A percentile compares a stretch with the other conserved stretches of the same genome.
These are phyloP conservation scores for Temnopleurus reevesii DNA, from an alignment of 53 echinoderm and acorn worm species.

Conservation along the genomic window DNA sequence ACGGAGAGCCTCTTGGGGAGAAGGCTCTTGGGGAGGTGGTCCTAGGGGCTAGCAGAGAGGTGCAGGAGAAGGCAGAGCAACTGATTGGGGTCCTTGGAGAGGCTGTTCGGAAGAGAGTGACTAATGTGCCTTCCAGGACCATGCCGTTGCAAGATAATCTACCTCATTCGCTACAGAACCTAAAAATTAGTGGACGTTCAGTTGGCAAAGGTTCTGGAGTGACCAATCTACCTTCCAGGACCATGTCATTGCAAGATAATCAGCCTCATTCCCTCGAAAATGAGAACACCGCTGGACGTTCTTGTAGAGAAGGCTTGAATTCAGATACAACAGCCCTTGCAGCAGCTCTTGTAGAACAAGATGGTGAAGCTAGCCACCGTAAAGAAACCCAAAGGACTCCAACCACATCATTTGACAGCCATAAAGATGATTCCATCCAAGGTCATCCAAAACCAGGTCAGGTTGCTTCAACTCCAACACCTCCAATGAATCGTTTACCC, in stretches of 20 bases:
- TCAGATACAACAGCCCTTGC: neutral
- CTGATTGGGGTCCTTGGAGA: slow-evolving; percentile 72
- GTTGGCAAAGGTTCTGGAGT: no score
- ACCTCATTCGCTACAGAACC: neutral
- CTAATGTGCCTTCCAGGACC: slow-evolving; percentile 67
- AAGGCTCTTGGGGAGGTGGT: neutral
- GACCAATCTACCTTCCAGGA: slow-evolving; percentile 68
- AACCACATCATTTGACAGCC: neutral
- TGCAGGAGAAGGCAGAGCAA: slow-evolving; percentile 56
- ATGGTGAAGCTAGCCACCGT: neutral
- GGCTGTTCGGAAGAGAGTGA: slow-evolving; percentile 73
- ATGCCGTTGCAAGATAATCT: neutral
- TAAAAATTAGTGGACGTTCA: neutral
- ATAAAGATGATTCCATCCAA: neutral
- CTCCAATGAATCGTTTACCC: neutral
- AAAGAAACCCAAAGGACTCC: neutral
- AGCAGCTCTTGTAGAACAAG: neutral
- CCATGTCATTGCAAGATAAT: neutral
- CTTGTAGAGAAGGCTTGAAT: neutral
- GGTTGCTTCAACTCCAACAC: neutral
- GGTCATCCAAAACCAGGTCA: neutral
- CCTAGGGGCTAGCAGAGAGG: neutral
- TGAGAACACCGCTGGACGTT: neutral
- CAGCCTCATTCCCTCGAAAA: neutral
- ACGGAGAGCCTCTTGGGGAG: neutral